Evolutionary conservation across 2,888 invertebrate genomes (phyloP).

Genomic region (Stenoptilia bipunctidactyla): DNA sequence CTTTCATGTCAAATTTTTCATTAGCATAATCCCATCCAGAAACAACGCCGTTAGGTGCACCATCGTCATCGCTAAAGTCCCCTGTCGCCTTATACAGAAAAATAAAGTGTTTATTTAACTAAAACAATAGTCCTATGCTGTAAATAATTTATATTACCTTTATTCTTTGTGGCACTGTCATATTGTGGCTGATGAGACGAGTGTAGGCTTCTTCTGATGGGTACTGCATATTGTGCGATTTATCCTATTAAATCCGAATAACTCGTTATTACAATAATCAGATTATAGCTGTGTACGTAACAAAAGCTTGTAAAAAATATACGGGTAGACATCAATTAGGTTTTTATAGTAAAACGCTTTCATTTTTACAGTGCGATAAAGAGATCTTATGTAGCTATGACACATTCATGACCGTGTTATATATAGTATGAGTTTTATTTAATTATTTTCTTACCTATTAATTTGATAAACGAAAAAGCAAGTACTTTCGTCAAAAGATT

Average conservation of each 20-base stretch:
- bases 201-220: constrained; percentile 59
- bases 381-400: no score
- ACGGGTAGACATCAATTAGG: neutral
- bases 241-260: neutral
- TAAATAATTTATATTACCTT: constrained; percentile 32
- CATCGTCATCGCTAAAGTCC: constrained; percentile 75
- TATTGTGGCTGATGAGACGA: constrained; percentile 61
- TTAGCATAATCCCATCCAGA: constrained; percentile 74
- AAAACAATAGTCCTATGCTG: no score
- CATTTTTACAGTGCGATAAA: no score
- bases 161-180: constrained; percentile 64
- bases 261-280: neutral
- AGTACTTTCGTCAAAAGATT: no score
- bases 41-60: constrained; percentile 72
- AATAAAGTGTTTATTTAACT: constrained; percentile 2
- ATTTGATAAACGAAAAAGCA: neutral
- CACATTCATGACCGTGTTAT: no score
- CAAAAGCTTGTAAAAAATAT: neutral
- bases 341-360: no score
- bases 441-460: no score
- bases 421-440: no score
- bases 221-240: constrained; percentile 37
- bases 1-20: constrained; percentile 91
- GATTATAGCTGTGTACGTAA: neutral
- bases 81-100: constrained; percentile 72